Base-by-base conservation (phyloP, 2,113 vertebrate species). In the Lepus europaeus region DNA sequence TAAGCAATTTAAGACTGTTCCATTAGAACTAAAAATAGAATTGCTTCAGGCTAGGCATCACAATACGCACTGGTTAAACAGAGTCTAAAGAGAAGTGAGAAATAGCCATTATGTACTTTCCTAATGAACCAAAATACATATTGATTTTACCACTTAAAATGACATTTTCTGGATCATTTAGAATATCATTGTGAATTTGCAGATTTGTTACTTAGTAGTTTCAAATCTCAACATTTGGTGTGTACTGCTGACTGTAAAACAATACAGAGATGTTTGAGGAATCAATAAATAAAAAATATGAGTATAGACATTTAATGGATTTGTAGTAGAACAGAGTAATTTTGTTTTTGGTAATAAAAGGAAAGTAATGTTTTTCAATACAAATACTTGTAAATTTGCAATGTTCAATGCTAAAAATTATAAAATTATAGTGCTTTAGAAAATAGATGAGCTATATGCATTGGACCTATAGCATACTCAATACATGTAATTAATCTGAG, bases 1-100 rank as follows among this genome's bases (percentile, higher is more conserved):
- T 98, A 99, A 98, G 97, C 98, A 98, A 98, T 98, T 98, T 98
- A 98, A 98, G 98, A 96, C 97, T 97, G 97, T 97, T 98, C 97
- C 89, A 98, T 97, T 98, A 98, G 95, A 90, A 92, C 97, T 98
- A 98, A 98, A 99, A 98, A 98, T 98, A 98, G 98, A 97, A 97
- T 56, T 87, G 97, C 98, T 98, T 97, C 96, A 98, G 98, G 98
- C 97, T 93, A 97, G 93, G 93, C 90, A 96, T 97, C 96, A 97
- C 96, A 97, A 97, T 97, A 94, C 53, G 98, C 88, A 96, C 95
- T 98, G 96, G 96, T 98, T 98, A 98, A 98, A 98, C 91, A 97
- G 97, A 64, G 53, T 81, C 95, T 97, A 91, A 93, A 90, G 89
- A 97, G 93, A 97, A 92, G 95, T 96, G 95, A 97, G 96, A 97